phyloP scores from a whole-genome alignment of 1,140 invertebrate genomes.

The Zophobas morio region DNA sequence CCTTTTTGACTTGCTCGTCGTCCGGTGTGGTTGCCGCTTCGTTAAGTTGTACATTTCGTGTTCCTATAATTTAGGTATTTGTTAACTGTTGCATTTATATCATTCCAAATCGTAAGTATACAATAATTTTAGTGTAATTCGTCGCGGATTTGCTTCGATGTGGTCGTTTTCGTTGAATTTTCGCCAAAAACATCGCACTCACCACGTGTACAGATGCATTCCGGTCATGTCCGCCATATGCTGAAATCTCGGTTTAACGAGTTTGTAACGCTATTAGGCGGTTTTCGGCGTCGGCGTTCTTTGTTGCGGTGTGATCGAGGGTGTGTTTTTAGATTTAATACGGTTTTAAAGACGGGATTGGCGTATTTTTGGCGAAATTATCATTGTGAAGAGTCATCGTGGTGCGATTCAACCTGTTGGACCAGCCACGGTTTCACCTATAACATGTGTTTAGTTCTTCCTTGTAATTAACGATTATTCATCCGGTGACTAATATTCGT shows the following conservation, averaged over 20 bases:
- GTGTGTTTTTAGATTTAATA: neutral
- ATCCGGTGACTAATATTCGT: no score
- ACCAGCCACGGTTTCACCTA: neutral
- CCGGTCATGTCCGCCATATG: conserved; percentile 66
- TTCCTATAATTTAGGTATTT: conserved; percentile 59
- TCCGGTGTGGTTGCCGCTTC: conserved; percentile 62
- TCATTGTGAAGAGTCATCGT: neutral
- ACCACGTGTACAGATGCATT: conserved; percentile 65
- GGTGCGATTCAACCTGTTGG: conserved; percentile 30
- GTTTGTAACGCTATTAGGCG: neutral
- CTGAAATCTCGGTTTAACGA: conserved; percentile 50
- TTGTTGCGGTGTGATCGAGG: no score
- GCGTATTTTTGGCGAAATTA: neutral
- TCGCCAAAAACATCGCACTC: conserved; percentile 47
- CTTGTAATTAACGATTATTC: no score
- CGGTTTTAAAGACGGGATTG: neutral
- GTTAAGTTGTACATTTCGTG: conserved; percentile 58
- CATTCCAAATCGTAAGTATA: conserved; percentile 64
- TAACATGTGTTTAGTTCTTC: no score
- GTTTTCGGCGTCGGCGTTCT: neutral
- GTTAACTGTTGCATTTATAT: conserved; percentile 62
- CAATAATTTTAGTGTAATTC: conserved; percentile 22
- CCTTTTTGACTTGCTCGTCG: conserved; percentile 66
- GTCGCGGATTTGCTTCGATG: conserved; percentile 26
- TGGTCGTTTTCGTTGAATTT: conserved; percentile 51